Base-by-base conservation (phyloP, 2,888 invertebrate genomes). In the Choristoneura rosaceana region DNA sequence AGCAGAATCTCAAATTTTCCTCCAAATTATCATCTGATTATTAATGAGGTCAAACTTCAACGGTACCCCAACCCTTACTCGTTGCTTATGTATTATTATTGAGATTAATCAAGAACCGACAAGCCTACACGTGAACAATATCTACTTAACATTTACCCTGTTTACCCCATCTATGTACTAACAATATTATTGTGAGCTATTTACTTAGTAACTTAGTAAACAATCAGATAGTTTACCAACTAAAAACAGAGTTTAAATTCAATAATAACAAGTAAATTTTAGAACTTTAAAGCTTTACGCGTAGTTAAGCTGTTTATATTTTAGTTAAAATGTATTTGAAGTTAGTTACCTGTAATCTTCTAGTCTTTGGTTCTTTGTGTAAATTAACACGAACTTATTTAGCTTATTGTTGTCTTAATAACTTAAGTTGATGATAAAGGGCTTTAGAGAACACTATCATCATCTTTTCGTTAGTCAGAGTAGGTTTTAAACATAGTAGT, bases 181-280 rank as follows among this genome's bases (percentile, higher is more conserved):
- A 50, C 43, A 43, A 71, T 61, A 66, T 61, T 61, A 61, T 71
- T 66, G 64, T 65, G 47, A 45, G 38, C n/a, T n/a, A n/a, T 38
- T 38, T 4, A 25, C 25, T 25, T 25, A 25, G 0, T 25, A 25
- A 25, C 7, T 38, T 38, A 38, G 12, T 50, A 41, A 60, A 64
- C 47, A 47, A 59, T 34, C 17, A 10, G 12, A 55, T 25, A 8
- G 12, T 25, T 25, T 55, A 25, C 12, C 25, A 25, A 25, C 55
- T 55, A 25, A 55, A 55, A 55, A 12, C 25, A 12, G 55, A 55
- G 55, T 55, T 55, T 14, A 10, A 12, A 47, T 14, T n/a, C 17
- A 12, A 25, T 12, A 55, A 55, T 25, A 55, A 55, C 4, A 25
- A 55, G 52, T 52, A n/a, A 12, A 25, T 55, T 25, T 25, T 25